Conservation (phyloP, 2,113 vertebrate genomes). For the Rhadina sibilatrix region DNA sequence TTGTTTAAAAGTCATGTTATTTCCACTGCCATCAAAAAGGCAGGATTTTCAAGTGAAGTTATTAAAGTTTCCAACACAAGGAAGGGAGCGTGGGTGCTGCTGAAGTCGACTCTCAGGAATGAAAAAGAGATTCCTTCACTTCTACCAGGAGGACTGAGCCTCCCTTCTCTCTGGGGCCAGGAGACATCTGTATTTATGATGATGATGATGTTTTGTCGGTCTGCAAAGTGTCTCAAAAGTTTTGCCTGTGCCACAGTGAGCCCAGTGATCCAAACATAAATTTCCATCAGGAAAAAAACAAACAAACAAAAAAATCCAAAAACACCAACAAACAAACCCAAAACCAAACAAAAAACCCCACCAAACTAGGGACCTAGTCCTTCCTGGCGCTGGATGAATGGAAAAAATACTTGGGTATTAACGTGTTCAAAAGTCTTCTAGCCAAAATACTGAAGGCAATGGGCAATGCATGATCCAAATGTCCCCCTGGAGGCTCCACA, state of each 20-base stretch:
- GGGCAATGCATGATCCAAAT: background rate
- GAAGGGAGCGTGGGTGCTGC: constrained; percentile 36
- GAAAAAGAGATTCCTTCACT: constrained; percentile 24
- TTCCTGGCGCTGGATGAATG: background rate
- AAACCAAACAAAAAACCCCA: too few species aligned
- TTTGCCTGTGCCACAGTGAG: background rate
- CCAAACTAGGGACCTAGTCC: background rate
- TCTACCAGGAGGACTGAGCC: background rate
- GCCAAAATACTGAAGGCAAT: background rate
- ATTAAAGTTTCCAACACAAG: constrained; percentile 62
- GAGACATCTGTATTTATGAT: background rate
- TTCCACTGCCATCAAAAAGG: constrained; percentile 61
- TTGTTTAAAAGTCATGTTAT: constrained; percentile 66
- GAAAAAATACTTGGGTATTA: background rate
- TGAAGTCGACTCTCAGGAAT: background rate
- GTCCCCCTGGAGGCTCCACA: background rate
- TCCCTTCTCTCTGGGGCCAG: background rate
- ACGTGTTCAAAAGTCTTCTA: background rate
- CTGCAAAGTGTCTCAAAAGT: background rate
- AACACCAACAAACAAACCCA: too few species aligned
- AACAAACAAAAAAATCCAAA: too few species aligned
- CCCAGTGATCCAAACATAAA: background rate
- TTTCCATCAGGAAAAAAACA: background rate
- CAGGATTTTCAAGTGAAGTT: constrained; percentile 61
- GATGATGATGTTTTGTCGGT: background rate